These are phyloP conservation scores for Cottus gobio DNA, from an alignment of 2,113 vertebrate species.

Conservation along the genomic window DNA sequence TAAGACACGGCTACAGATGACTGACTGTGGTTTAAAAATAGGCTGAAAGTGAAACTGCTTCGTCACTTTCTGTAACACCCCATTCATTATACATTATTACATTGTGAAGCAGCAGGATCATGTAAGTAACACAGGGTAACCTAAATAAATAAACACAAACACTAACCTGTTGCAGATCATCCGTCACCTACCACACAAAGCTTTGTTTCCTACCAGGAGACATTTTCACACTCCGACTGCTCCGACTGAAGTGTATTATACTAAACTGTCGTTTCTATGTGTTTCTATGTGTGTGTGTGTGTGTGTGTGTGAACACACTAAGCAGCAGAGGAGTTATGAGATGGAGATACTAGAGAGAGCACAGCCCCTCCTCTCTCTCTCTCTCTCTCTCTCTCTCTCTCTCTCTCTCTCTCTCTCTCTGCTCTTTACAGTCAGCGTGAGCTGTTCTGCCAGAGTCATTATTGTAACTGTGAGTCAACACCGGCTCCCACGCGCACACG, in stretches of 20 bases:
- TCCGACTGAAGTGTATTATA: not conserved
- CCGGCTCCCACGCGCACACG: slow-evolving; percentile 4
- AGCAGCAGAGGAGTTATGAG: slow-evolving; percentile 59
- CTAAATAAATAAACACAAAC: slow-evolving; percentile 6
- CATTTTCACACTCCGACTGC: slow-evolving; percentile 3
- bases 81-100: not conserved
- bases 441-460: slow-evolving; percentile 63
- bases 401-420: slow-evolving; percentile 28
- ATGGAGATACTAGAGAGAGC: slow-evolving; percentile 60
- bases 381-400: slow-evolving; percentile 23
- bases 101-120: not conserved
- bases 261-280: slow-evolving; percentile 29
- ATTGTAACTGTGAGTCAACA: slow-evolving; percentile 70
- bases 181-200: slow-evolving; percentile 25
- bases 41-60: slow-evolving; percentile 60
- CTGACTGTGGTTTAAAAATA: slow-evolving; percentile 26
- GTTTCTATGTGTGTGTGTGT: slow-evolving; percentile 39
- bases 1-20: slow-evolving; percentile 14
- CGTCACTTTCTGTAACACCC: slow-evolving; percentile 28
- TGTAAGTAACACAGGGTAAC: not conserved
- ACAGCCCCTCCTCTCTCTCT: slow-evolving; percentile 41
- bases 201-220: slow-evolving; percentile 26
- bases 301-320: slow-evolving; percentile 20
- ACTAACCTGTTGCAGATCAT: slow-evolving; percentile 60
- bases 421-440: slow-evolving; percentile 58